Conservation (phyloP, 1,140 invertebrate genomes). For the Microplitis mediator region DNA sequence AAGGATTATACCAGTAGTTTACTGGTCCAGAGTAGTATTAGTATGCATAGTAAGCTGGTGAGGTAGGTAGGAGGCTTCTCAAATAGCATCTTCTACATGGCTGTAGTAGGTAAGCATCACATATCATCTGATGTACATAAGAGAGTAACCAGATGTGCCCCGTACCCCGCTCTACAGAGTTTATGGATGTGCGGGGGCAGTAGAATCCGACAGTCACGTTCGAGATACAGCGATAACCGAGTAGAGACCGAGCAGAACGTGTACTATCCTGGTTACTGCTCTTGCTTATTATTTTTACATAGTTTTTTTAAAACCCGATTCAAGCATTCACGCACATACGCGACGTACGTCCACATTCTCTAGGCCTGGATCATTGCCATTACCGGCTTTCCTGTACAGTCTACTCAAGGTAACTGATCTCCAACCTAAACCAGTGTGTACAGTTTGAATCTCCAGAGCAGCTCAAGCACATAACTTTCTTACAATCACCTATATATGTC, state of each 20-base stretch:
- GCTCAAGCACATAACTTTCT: too few relatives aligned
- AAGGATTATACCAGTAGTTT: neutral
- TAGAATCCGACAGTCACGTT: constrained; percentile 26
- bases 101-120: neutral
- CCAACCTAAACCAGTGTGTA: too few relatives aligned
- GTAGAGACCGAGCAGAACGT: neutral
- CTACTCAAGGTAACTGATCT: too few relatives aligned
- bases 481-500: too few relatives aligned
- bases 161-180: neutral
- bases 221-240: constrained; percentile 16
- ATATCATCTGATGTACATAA: constrained; percentile 12
- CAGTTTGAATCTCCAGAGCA: too few relatives aligned
- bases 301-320: neutral
- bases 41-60: too few relatives aligned
- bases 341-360: too few relatives aligned
- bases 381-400: too few relatives aligned
- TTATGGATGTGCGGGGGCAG: constrained; percentile 26
- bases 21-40: too few relatives aligned
- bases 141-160: constrained; percentile 9
- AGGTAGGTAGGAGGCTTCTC: too few relatives aligned
- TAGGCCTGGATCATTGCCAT: too few relatives aligned
- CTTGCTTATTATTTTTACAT: neutral
- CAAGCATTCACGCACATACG: neutral
- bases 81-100: too few relatives aligned
- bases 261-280: neutral